A percentile compares a stretch with the other conserved stretches of the same genome.
phyloP scores from a whole-genome alignment of 2,113 vertebrate species.

The Ginglymostoma cirratum region DNA sequence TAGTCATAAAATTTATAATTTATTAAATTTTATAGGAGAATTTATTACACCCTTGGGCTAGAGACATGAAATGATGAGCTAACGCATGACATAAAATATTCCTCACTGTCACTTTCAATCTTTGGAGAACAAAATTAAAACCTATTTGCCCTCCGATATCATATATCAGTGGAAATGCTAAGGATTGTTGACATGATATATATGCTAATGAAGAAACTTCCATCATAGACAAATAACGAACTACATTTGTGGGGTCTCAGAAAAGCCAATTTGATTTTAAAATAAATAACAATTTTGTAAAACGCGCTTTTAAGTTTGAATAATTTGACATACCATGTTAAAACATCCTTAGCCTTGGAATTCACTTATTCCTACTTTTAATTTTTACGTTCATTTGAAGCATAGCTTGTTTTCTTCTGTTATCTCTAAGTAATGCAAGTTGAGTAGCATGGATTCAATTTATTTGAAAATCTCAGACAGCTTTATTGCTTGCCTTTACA shows the following conservation, averaged over 20 bases:
- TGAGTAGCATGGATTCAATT: too few relatives aligned
- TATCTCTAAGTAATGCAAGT: too few relatives aligned
- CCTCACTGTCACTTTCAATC: constrained; percentile 33
- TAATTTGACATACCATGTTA: not conserved
- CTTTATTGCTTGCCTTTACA: too few relatives aligned
- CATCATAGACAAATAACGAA: constrained; percentile 6
- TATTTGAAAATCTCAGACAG: too few relatives aligned
- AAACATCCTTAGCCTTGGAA: not conserved
- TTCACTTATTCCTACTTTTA: not conserved
- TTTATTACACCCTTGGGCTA: constrained; percentile 36
- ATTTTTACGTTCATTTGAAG: not conserved
- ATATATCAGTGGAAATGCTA: constrained; percentile 1
- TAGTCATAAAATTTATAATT: constrained; percentile 32
- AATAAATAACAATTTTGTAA: constrained; percentile 21
- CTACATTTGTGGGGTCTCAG: not conserved
- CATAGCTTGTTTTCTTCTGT: too few relatives aligned
- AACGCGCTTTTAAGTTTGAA: not conserved
- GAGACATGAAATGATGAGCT: constrained; percentile 19
- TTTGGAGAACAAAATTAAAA: constrained; percentile 21
- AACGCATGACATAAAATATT: constrained; percentile 31
- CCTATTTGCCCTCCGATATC: constrained; percentile 26
- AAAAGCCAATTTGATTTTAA: not conserved
- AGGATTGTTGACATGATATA: not conserved
- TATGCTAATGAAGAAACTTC: not conserved
- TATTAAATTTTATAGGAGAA: constrained; percentile 33